A percentile compares a stretch with the other conserved stretches of the same genome.
These are phyloP conservation scores for Tonatia bakeri DNA, from an alignment of 2,113 vertebrate genomes.

Conservation along the genomic window DNA sequence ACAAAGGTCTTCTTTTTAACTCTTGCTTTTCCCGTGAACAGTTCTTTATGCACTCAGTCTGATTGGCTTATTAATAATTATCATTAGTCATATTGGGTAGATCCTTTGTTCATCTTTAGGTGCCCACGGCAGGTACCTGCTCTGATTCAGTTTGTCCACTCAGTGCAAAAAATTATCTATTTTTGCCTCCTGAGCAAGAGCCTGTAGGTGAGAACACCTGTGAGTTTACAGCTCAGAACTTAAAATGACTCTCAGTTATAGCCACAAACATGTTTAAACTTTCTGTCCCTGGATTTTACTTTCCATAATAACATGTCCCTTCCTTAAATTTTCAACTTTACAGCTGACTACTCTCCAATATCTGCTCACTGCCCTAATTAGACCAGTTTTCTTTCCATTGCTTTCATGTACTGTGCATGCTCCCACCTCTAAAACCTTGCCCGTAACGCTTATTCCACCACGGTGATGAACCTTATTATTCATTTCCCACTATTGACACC, in stretches of 20 bases:
- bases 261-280: background rate
- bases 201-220: background rate
- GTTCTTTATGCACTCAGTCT: background rate
- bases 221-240: background rate
- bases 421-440: background rate
- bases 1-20: background rate
- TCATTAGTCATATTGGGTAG: background rate
- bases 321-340: background rate
- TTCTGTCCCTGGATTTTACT: background rate
- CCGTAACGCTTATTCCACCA: background rate
- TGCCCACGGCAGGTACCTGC: no score
- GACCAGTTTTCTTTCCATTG: background rate
- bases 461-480: background rate
- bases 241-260: background rate
- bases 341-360: background rate
- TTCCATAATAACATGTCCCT: background rate
- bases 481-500: background rate
- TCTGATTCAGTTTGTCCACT: background rate
- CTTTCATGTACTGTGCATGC: background rate
- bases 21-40: background rate
- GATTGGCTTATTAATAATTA: background rate
- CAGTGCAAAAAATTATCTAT: background rate
- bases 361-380: background rate
- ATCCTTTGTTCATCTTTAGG: background rate
- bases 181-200: background rate